phyloP scores from a whole-genome alignment of 2,797 vertebrate species.

The Onychomys arenicola region DNA sequence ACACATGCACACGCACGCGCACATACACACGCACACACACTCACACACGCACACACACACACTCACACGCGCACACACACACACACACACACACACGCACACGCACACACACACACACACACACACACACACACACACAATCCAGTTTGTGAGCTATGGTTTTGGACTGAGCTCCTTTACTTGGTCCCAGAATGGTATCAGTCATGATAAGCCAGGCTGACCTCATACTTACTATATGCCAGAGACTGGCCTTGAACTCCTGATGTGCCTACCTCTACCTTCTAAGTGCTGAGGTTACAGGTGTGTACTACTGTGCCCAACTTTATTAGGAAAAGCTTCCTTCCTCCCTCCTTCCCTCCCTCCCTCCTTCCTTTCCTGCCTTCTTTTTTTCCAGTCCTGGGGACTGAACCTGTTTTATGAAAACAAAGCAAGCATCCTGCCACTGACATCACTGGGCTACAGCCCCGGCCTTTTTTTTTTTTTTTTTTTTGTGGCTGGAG shows the following conservation, averaged over 20 bases:
- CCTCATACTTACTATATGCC: background rate
- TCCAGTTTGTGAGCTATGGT: too few relatives aligned
- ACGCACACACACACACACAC: too few relatives aligned
- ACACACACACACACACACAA: too few relatives aligned
- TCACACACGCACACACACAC: background rate
- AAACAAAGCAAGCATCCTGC: background rate
- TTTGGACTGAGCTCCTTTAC: background rate
- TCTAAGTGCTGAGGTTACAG: background rate
- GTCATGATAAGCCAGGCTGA: background rate
- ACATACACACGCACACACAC: too few relatives aligned
- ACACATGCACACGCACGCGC: too few relatives aligned
- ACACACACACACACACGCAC: too few relatives aligned
- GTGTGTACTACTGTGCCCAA: background rate
- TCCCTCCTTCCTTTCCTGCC: background rate
- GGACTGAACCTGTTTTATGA: background rate
- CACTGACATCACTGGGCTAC: background rate
- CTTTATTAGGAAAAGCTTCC: background rate
- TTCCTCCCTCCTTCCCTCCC: background rate
- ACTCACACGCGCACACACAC: too few relatives aligned
- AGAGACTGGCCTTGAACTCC: background rate
- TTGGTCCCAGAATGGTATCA: background rate
- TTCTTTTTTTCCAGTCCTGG: background rate
- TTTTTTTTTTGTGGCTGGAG: too few relatives aligned
- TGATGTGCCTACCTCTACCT: background rate
- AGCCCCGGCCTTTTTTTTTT: background rate